phyloP scores from a whole-genome alignment of 2,888 invertebrate species.

The Dusona sp. region DNA sequence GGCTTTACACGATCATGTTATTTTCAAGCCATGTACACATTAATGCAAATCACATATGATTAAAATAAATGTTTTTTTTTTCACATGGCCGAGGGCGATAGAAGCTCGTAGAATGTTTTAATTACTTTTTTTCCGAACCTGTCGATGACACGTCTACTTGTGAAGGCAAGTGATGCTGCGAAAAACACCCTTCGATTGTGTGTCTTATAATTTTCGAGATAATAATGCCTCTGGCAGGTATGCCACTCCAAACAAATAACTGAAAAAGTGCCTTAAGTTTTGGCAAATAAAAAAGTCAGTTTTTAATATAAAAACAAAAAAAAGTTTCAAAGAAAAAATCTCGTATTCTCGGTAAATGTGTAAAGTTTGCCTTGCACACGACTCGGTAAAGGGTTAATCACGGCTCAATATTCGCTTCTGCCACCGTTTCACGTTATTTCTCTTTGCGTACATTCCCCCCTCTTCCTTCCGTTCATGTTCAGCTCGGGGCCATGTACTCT shows the following conservation, averaged over 20 bases:
- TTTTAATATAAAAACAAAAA: conserved; percentile 25
- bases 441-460: conserved; percentile 33
- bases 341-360: conserved; percentile 41
- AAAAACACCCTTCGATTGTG: conserved; percentile 30
- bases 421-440: conserved; percentile 58
- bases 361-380: conserved; percentile 56
- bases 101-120: background rate
- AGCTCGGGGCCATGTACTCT: conserved; percentile 29
- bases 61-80: background rate
- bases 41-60: background rate
- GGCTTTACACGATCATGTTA: background rate
- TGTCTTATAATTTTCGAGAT: conserved; percentile 17
- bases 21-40: background rate
- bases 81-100: background rate
- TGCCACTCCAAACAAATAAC: conserved; percentile 48
- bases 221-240: conserved; percentile 38
- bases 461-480: conserved; percentile 19
- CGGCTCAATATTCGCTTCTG: conserved; percentile 59
- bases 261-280: conserved; percentile 30
- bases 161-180: background rate
- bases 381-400: conserved; percentile 65
- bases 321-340: conserved; percentile 13
- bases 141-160: background rate
- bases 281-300: background rate
- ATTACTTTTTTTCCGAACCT: background rate